Evolutionary conservation across 2,888 invertebrate genomes (phyloP), one percentile per base, ranked within the genome.

Genomic region (Nomada lathburiana): DNA sequence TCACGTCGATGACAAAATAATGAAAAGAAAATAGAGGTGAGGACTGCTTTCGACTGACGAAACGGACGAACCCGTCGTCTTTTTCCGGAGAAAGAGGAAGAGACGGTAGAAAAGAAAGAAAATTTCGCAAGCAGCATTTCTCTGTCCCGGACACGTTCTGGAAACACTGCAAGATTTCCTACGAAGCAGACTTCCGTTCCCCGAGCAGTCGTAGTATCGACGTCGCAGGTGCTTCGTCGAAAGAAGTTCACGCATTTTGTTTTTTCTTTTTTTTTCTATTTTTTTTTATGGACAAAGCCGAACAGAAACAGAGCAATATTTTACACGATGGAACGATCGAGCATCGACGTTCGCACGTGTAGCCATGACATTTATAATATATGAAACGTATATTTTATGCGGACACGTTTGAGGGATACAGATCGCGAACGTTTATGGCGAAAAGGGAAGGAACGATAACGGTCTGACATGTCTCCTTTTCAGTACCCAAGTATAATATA

Each of bases 351-450:
- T 85, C 76, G 65, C 64, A 20, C n/a, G 65, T 4, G 63, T 67
- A 80, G 78, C 87, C 88, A 88, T 88, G 88, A 88, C 88, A 88
- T 84, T 87, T 86, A 69, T 82, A 44, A 78, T 57, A 26, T 57
- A 57, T 76, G 52, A 60, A 73, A 20, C 62, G 50, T 78, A 78
- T 26, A 9, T 78, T 69, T 83, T 72, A 62, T 55, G 63, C 64
- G 63, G 13, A 36, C 36, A 36, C 36, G 36, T 36, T 36, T 36
- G 36, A 36, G 7, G 52, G 52, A 57, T 26, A 57, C 71, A 29
- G 18, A 13, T 72, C 77, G 42, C 4, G 68, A 64, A 73, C 16
- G 20, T 42, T 70, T n/a, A 50, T 44, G 16, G 29, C 7, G 26
- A 69, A 44, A 53, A n/a, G 0, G 23, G 11, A 62, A 11, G 4